Percentiles rank a stretch among this genome's conserved stretches.
These are phyloP conservation scores for Nomada fabriciana DNA, from an alignment of 2,888 invertebrate genomes.

Conservation along the genomic window DNA sequence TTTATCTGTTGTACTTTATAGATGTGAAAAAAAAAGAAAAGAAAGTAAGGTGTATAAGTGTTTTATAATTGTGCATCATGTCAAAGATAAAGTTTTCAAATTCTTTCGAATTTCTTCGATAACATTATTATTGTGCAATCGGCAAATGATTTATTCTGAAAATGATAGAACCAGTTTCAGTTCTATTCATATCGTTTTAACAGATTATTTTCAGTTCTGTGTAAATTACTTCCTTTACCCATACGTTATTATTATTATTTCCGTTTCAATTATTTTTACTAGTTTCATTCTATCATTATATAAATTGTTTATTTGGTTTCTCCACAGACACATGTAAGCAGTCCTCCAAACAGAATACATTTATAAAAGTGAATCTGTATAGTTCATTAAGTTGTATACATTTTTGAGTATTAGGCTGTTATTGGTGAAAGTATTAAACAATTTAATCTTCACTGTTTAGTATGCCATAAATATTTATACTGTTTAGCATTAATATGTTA, in stretches of 20 bases:
- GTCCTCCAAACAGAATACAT: slow-evolving; percentile 69
- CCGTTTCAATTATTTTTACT: slow-evolving; percentile 19
- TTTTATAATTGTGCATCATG: slow-evolving; percentile 7
- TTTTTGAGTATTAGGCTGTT: slow-evolving; percentile 40
- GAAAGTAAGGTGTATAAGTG: slow-evolving; percentile 11
- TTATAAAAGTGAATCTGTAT: slow-evolving; percentile 54
- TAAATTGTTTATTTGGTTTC: slow-evolving; percentile 71
- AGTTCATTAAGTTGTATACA: slow-evolving; percentile 52
- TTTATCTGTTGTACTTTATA: not conserved
- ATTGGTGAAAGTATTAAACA: slow-evolving; percentile 36
- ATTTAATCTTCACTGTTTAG: slow-evolving; percentile 19
- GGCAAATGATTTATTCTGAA: slow-evolving; percentile 37
- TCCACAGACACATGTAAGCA: slow-evolving; percentile 75
- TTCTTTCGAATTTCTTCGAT: not conserved
- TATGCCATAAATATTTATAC: slow-evolving; percentile 42
- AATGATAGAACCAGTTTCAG: slow-evolving; percentile 14
- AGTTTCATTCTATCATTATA: slow-evolving; percentile 35
- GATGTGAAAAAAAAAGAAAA: not conserved
- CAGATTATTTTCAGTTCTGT: slow-evolving; percentile 10
- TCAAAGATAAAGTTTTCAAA: not conserved
- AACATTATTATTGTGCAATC: slow-evolving; percentile 40
- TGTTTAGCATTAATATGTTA: slow-evolving; percentile 38
- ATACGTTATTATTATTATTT: slow-evolving; percentile 21
- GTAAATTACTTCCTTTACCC: slow-evolving; percentile 19
- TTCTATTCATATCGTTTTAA: slow-evolving; percentile 19